These are phyloP conservation scores for Hozukius guyotensis DNA, from an alignment of 2,797 vertebrate species.

Conservation along the genomic window DNA sequence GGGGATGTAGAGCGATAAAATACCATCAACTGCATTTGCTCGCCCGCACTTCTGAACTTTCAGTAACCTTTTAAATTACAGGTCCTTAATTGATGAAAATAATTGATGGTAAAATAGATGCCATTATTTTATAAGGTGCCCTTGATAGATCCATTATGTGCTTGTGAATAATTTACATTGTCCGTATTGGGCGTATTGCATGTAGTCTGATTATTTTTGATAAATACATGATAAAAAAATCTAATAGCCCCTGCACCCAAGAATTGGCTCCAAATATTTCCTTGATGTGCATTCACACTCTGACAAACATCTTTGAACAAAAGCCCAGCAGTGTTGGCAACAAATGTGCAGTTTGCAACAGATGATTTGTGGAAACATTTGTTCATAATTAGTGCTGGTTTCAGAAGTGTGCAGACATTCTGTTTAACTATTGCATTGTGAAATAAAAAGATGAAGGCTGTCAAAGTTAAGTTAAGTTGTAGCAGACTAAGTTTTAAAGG, in stretches of 20 bases:
- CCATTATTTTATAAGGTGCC: not conserved
- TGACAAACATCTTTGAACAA: not conserved
- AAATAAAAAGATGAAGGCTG: not conserved
- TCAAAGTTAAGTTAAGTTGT: too few relatives aligned
- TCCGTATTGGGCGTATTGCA: not conserved
- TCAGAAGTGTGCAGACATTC: not conserved
- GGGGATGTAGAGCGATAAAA: not conserved
- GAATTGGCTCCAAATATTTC: not conserved
- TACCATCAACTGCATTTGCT: not conserved
- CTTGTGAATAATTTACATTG: not conserved
- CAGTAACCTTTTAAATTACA: not conserved
- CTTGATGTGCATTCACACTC: not conserved
- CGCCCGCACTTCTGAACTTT: not conserved
- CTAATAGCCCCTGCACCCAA: rapidly evolving
- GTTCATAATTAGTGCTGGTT: not conserved
- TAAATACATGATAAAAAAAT: not conserved
- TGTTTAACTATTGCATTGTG: not conserved
- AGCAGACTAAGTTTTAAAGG: too few relatives aligned
- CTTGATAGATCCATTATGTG: not conserved
- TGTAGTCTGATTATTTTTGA: not conserved
- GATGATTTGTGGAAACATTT: not conserved
- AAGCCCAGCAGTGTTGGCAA: not conserved
- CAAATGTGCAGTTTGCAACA: not conserved
- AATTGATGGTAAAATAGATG: not conserved
- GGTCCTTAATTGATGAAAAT: not conserved